Base-by-base conservation (phyloP, 2,888 invertebrate genomes). In the Tanytarsus gracilentus region DNA sequence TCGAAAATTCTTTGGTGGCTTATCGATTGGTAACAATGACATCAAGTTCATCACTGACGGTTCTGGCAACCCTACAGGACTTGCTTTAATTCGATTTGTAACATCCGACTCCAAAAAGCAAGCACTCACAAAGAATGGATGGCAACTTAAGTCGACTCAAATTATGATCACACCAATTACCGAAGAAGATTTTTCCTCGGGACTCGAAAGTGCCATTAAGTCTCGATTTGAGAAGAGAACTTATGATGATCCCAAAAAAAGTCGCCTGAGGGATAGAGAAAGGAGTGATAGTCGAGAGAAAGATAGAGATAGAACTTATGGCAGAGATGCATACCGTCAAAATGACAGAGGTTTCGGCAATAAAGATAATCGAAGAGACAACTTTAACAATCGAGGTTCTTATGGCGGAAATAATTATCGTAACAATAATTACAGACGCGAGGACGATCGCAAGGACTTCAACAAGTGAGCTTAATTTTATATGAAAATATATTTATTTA, bases 41-140 rank as follows among this genome's bases (percentile, higher is more conserved):
- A 82, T 95, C 53, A 93, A 94, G 71, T 79, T 94, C 72, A 83
- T 91, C 9, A 88, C 86, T 67, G 90, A 92, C 69, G 79, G 80
- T 36, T 79, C 81, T 65, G 94, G 94, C 0, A 80, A 84, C 23
- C 80, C 88, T 27, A 85, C 85, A 0, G 93, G 93, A 0, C 80
- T 82, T 26, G 90, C 87, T 2, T 89, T 81, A 68, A 81, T 95
- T 1, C 82, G 84, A 66, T 94, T 94, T 71, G 79, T 80, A 23
- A 82, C 82, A 48, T 72, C 79, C 0, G 79, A 83, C 1, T 84
- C 84, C 44, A 86, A 85, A 64, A 80, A 82, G 30, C 79, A 83
- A 61, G 91, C 91, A 0, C 67, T 94, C 26, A 78, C 77, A 56
- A 78, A 81, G 58, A 83, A 81, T 68, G 82, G 81, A 5, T 78